Conservation (phyloP, 2,888 invertebrate genomes). For the Volucella zonaria region DNA sequence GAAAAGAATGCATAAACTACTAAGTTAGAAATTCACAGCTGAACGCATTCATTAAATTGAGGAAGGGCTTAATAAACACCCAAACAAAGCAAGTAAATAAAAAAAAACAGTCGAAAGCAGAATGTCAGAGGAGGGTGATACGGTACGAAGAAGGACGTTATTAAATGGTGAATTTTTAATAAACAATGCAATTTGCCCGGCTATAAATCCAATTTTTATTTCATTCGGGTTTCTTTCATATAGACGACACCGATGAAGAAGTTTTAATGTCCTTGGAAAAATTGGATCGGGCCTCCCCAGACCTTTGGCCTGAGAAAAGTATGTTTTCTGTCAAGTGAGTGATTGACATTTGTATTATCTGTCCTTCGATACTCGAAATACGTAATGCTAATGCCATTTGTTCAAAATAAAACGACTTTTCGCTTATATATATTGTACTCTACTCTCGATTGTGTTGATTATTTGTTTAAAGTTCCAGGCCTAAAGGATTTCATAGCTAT, state of each 20-base stretch:
- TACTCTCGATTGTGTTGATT: background rate
- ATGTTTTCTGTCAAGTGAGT: conserved; percentile 82
- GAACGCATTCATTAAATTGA: background rate
- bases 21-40: background rate
- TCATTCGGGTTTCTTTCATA: conserved; percentile 3
- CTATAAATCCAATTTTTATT: background rate
- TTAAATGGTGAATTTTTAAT: conserved; percentile 50
- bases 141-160: conserved; percentile 27
- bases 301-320: conserved; percentile 98
- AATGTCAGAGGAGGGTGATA: conserved; percentile 56
- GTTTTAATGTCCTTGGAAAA: conserved; percentile 94
- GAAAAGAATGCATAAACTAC: background rate
- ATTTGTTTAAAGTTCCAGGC: conserved; percentile 89
- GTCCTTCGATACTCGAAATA: conserved; percentile 60
- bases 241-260: conserved; percentile 84
- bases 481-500: conserved; percentile 91
- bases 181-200: background rate
- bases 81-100: background rate
- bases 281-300: conserved; percentile 96
- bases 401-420: conserved; percentile 50
- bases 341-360: conserved; percentile 47
- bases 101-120: conserved; percentile 10
- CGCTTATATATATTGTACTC: background rate
- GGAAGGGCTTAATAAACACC: background rate
- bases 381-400: conserved; percentile 4